These are phyloP conservation scores for Cavia porcellus DNA, from an alignment of 2,113 vertebrate genomes.

Conservation along the genomic window DNA sequence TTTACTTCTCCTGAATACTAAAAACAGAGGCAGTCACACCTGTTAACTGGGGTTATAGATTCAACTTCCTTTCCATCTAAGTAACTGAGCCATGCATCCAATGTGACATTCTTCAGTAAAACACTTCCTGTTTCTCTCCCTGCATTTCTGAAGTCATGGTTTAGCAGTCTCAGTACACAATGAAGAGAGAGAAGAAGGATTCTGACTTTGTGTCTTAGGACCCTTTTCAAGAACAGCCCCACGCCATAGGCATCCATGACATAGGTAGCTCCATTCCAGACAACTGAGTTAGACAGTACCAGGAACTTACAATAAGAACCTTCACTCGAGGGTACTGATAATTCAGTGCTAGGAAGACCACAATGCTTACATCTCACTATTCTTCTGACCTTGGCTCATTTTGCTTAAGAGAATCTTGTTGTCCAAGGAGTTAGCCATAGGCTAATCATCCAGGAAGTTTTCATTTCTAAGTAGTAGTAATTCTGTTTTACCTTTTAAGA, in stretches of 20 bases:
- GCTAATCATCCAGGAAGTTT: background rate
- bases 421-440: background rate
- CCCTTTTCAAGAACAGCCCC: background rate
- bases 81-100: background rate
- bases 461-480: slow-evolving; percentile 35
- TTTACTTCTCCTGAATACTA: background rate
- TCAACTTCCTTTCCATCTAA: background rate
- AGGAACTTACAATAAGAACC: background rate
- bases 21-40: background rate
- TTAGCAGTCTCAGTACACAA: background rate
- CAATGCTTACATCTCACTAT: background rate
- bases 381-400: background rate
- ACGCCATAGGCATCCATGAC: background rate
- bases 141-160: background rate
- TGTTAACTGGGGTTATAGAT: background rate
- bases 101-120: background rate
- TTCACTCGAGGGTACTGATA: background rate
- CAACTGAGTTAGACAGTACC: background rate
- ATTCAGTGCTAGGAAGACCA: background rate
- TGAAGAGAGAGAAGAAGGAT: background rate
- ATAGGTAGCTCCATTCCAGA: background rate
- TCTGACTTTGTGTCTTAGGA: background rate
- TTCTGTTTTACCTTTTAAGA: background rate
- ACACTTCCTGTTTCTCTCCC: background rate
- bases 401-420: background rate